Evolutionary conservation across 2,888 invertebrate species (phyloP), one percentile per base, ranked within the genome.

Genomic region (Zelleria hepariella): DNA sequence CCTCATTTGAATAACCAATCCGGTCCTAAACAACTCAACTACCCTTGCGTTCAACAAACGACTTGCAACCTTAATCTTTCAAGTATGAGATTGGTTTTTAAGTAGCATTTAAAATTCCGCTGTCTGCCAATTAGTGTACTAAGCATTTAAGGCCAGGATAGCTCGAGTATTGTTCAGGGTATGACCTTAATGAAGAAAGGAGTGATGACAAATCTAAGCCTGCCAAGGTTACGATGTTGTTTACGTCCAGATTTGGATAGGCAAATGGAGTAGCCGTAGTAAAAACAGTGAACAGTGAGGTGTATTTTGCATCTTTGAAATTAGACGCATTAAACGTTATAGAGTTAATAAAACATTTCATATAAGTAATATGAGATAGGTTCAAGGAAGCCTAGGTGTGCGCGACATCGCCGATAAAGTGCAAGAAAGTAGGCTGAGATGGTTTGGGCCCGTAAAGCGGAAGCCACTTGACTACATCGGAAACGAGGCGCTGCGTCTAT

Each of bases 111-210:
- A 10, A 54, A 53, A 32, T 47, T 65, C 67, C 69, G 70, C 66
- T 71, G 72, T 71, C 75, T 74, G 72, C 69, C 75, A 73, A 78
- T 82, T 77, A 77, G 74, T 72, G 74, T 72, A 71, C 72, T 71
- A 74, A 75, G 69, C 70, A 74, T 75, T 42, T 77, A 76, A 80
- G 70, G 78, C 78, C 78, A 79, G 80, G 81, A 81, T 80, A 78
- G 74, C 74, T 74, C 68, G 77, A 66, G 67, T 69, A 71, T 78
- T 72, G 85, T 85, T 85, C 86, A 82, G 70, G 71, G 65, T 56
- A 65, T 72, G 81, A 78, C 85, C 85, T 86, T 80, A 78, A 68
- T 74, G 72, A 83, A 81, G 84, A 86, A 85, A 85, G 80, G 81
- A 67, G 67, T 66, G 79, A 75, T 84, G 85, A 83, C 82, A 79